A percentile compares a stretch with the other conserved stretches of the same genome.
Conservation (phyloP, 2,113 vertebrate species). For the Sigmodon hispidus region DNA sequence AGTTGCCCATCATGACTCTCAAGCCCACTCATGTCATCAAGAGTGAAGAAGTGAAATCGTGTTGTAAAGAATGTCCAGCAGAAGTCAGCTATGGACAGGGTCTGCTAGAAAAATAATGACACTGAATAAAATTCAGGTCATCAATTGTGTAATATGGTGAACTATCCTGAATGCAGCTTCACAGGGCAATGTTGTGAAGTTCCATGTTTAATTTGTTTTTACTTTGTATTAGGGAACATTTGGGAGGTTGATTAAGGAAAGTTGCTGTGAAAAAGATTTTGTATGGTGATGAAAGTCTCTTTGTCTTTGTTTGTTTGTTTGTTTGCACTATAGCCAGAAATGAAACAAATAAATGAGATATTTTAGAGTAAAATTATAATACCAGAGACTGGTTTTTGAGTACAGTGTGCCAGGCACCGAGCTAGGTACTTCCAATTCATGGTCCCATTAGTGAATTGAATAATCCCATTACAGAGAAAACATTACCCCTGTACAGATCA, state of each 20-base stretch:
- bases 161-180: background rate
- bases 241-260: background rate
- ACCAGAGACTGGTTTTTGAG: background rate
- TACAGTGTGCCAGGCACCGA: background rate
- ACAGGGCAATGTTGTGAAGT: background rate
- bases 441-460: background rate
- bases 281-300: background rate
- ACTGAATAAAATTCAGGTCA: background rate
- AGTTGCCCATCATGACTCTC: background rate
- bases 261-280: background rate
- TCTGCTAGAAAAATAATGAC: background rate
- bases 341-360: constrained; percentile 5
- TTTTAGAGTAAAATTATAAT: constrained; percentile 39
- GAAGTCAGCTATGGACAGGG: background rate
- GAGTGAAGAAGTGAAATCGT: background rate
- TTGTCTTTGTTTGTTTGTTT: constrained; percentile 33
- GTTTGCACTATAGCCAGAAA: constrained; percentile 21
- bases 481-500: background rate
- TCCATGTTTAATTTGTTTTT: constrained; percentile 43
- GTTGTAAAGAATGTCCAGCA: background rate
- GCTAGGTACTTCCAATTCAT: background rate
- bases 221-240: background rate
- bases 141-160: background rate
- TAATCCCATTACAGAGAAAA: background rate
- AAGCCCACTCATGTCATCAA: background rate